Evolutionary conservation across 2,113 vertebrate species (phyloP), one percentile per base, ranked within the genome.

Genomic region (Actenoides hombroni): DNA sequence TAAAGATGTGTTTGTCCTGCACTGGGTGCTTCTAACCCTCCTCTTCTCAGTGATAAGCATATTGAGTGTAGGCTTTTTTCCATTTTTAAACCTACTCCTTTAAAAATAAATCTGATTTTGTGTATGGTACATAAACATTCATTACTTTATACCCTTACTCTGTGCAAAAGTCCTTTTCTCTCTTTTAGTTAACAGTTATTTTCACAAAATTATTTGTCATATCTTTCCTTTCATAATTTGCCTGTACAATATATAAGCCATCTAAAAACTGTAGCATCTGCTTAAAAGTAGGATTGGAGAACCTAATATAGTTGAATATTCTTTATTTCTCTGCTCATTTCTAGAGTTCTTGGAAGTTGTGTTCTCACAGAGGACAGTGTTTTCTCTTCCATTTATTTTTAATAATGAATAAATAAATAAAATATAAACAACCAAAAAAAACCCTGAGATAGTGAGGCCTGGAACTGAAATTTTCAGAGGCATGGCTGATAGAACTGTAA

Each of bases 401-500:
- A 37, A 53, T 7, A 10, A 33, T 14, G 33, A 46, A 19, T 46
- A 39, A 21, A 56, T 31, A 15, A 33, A 33, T 33, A 33, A 33
- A 31, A 19, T 53, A 53, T 28, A 53, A 18, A 29, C 19, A 5
- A 13, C 20, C 21, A 19, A 13, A 80, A 82, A 46, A 19, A 2
- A 9, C 25, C 26, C 15, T 59, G 5, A 63, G n/a, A 26, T 29
- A 48, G 3, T 78, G 31, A 59, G 13, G 42, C 20, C 25, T n/a
- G 15, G 37, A 86, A 18, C 14, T 63, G 77, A 89, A 56, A 46
- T 57, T 40, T 73, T 68, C 73, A 53, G 28, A 70, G 28, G 7
- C 19, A 9, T 2, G 7, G 10, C 39, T 0, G 0, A 5, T 37
- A 35, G n/a, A 83, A n/a, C 16, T 4, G 0, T 61, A 40, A 86